Evolutionary conservation across 2,888 invertebrate species (phyloP).

Genomic region (Rotaria socialis): DNA sequence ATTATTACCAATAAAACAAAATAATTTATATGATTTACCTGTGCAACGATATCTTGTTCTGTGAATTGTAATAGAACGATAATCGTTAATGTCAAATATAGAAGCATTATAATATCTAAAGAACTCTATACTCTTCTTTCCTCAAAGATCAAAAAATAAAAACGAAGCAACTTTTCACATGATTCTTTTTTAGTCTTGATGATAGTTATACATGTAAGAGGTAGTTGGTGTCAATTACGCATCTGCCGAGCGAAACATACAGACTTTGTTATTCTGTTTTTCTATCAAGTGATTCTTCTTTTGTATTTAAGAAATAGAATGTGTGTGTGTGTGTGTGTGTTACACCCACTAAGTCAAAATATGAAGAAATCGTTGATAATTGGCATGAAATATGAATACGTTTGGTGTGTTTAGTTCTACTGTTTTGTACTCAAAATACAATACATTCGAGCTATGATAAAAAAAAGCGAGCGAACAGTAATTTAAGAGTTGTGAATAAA

Average conservation of each 20-base stretch:
- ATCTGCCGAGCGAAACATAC: neutral
- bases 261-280: neutral
- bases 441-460: neutral
- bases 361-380: constrained; percentile 11
- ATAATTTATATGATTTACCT: neutral
- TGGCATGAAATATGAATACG: constrained; percentile 3
- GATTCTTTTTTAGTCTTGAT: neutral
- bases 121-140: neutral
- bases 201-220: neutral
- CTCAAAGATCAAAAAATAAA: neutral
- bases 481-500: neutral
- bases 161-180: neutral
- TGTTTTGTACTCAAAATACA: neutral
- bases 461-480: neutral
- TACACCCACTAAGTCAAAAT: neutral
- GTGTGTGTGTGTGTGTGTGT: neutral
- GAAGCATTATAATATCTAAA: neutral
- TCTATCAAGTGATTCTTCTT: neutral
- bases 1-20: too few relatives aligned
- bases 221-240: constrained; percentile 16
- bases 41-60: neutral
- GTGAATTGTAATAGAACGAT: neutral
- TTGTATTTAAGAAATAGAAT: neutral
- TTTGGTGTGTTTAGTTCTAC: neutral
- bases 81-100: neutral